Evolutionary conservation across 2,888 invertebrate genomes (phyloP).

Genomic region (Trachelus troglodyta): DNA sequence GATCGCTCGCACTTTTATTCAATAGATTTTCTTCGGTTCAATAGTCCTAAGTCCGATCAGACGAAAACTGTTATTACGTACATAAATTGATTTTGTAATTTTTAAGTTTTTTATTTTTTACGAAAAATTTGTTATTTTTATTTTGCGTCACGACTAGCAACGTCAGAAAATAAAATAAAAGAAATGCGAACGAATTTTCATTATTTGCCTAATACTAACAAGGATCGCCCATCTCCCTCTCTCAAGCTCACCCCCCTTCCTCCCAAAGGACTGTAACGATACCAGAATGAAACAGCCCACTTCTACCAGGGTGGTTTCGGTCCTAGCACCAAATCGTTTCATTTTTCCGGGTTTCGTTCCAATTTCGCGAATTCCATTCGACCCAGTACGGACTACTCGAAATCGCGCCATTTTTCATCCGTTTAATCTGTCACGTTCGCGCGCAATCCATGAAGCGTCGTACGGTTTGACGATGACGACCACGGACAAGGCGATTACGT

Average conservation of each 20-base stretch:
- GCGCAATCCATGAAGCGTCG: neutral
- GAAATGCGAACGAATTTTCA: neutral
- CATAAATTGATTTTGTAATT: neutral
- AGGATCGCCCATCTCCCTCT: neutral
- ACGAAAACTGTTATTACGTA: neutral
- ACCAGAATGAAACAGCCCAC: neutral
- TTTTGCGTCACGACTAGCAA: neutral
- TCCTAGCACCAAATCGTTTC: neutral
- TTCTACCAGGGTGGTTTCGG: neutral
- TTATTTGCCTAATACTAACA: neutral
- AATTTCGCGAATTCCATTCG: neutral
- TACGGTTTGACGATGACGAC: neutral
- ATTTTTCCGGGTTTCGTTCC: neutral
- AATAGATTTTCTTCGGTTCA: neutral
- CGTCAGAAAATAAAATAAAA: neutral
- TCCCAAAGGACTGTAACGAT: neutral
- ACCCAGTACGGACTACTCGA: neutral
- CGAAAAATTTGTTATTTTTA: neutral
- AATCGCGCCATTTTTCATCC: neutral
- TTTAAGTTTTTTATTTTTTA: neutral
- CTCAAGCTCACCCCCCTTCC: neutral
- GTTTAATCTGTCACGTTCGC: neutral
- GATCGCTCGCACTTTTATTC: neutral
- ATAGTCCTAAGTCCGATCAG: neutral
- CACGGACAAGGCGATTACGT: neutral